Conservation (phyloP, 2,888 invertebrate species). For the Amphiduros pacificus region DNA sequence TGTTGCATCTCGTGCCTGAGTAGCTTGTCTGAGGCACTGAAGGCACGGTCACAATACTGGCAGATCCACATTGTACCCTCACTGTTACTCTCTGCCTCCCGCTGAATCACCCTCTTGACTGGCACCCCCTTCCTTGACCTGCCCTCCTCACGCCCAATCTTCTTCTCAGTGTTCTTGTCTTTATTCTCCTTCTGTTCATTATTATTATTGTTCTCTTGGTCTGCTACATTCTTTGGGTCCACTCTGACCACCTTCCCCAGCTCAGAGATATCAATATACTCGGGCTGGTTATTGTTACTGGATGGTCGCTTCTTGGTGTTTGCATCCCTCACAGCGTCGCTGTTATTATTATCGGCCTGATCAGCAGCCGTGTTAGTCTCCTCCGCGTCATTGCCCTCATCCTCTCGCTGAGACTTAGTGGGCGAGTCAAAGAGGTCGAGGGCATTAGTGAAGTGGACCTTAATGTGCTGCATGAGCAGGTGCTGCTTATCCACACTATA, state of each 20-base stretch:
- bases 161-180: background rate
- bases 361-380: background rate
- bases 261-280: slow-evolving; percentile 16
- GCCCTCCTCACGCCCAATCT: background rate
- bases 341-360: background rate
- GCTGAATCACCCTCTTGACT: background rate
- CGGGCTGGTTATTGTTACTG: slow-evolving; percentile 1
- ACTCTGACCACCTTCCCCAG: background rate
- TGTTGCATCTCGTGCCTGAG: slow-evolving; percentile 53
- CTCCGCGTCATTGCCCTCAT: background rate
- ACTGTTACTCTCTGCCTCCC: background rate
- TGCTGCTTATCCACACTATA: slow-evolving; percentile 76
- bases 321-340: background rate
- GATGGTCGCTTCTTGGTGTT: too few relatives aligned
- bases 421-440: background rate
- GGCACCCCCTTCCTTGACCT: too few relatives aligned
- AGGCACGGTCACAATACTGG: slow-evolving; percentile 53
- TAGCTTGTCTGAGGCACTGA: slow-evolving; percentile 41
- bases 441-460: slow-evolving; percentile 71
- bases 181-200: background rate
- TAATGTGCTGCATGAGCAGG: slow-evolving; percentile 77
- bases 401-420: background rate
- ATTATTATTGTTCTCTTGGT: background rate
- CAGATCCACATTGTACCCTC: slow-evolving; percentile 33
- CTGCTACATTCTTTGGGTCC: background rate